These are phyloP conservation scores for Eupsilia transversa DNA, from an alignment of 2,888 invertebrate species.

Conservation along the genomic window DNA sequence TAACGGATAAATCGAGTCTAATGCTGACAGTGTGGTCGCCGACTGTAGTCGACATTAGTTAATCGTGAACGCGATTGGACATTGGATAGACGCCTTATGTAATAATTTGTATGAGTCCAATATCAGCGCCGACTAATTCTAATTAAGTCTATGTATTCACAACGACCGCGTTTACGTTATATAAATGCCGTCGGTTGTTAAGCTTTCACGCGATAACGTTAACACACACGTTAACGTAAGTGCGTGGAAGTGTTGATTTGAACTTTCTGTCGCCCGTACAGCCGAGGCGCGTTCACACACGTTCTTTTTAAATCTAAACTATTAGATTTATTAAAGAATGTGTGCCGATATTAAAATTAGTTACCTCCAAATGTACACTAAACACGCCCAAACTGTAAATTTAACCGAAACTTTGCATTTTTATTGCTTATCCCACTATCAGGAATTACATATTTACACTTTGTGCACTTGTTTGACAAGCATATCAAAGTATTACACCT, in stretches of 20 bases:
- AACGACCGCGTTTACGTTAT: slow-evolving; percentile 67
- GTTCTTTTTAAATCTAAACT: slow-evolving; percentile 39
- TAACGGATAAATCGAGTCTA: slow-evolving; percentile 60
- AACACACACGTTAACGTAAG: slow-evolving; percentile 58
- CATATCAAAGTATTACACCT: slow-evolving; percentile 82
- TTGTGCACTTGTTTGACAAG: slow-evolving; percentile 89
- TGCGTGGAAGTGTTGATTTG: slow-evolving; percentile 59
- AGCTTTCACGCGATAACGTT: slow-evolving; percentile 62
- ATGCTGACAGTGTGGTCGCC: slow-evolving; percentile 38
- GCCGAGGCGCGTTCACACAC: slow-evolving; percentile 45
- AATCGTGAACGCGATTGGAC: slow-evolving; percentile 71
- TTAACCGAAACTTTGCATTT: slow-evolving; percentile 63
- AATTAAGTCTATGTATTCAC: slow-evolving; percentile 77
- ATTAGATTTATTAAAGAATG: slow-evolving; percentile 43
- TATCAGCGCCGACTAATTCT: slow-evolving; percentile 72
- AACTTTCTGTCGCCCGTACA: slow-evolving; percentile 54
- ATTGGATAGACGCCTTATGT: slow-evolving; percentile 74
- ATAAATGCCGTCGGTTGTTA: slow-evolving; percentile 59
- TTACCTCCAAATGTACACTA: slow-evolving; percentile 56
- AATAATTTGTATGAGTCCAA: slow-evolving; percentile 81
- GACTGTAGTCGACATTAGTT: slow-evolving; percentile 56
- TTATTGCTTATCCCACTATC: slow-evolving; percentile 82
- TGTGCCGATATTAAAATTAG: slow-evolving; percentile 45
- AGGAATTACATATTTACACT: slow-evolving; percentile 79
- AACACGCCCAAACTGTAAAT: slow-evolving; percentile 63